Evolutionary conservation across 2,888 invertebrate species (phyloP), one percentile per base, ranked within the genome.

Genomic region (Pachliopta kotzebuea): DNA sequence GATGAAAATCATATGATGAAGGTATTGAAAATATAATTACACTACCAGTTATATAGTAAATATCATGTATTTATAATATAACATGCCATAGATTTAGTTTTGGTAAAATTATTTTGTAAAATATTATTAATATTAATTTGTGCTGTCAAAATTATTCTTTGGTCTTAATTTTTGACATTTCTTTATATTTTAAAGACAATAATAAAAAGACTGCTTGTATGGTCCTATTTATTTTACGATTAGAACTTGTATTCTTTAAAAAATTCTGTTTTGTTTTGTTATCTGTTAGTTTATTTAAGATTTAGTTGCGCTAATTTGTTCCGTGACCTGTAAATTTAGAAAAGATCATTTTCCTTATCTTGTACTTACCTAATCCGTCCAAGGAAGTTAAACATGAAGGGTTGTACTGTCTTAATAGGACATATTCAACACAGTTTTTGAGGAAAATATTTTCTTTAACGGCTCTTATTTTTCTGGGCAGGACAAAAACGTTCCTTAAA

Each of bases 151-250:
- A 67, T 79, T 82, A 80, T 80, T 77, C 78, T 76, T 69, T 69
- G 65, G 60, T 67, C 63, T 66, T 68, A 42, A 18, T 18, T 45
- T 59, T 56, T 49, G 56, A 55, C 49, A 66, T 63, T 56, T 60
- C 60, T 52, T 42, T n/a, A 49, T 18, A 23, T 26, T 17, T 20
- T 73, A 82, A 84, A 85, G 86, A 85, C 84, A 79, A 74, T n/a
- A 73, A 71, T 79, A 77, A 85, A 85, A 88, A 88, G 88, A 88
- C 89, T 84, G 83, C 72, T 77, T 79, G 76, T 81, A 77, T 80
- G 74, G 72, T 74, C 72, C 71, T 73, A 71, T 68, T 71, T 67
- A 69, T 72, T 71, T 75, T 71, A 45, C 14, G 23, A 24, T 52
- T 56, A 49, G 23, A 57, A n/a, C n/a, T 56, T 53, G 21, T 54